Percentiles rank a stretch among this genome's conserved stretches.
phyloP scores from a whole-genome alignment of 2,797 vertebrate species.

The Oryzias dopingdopingensis region DNA sequence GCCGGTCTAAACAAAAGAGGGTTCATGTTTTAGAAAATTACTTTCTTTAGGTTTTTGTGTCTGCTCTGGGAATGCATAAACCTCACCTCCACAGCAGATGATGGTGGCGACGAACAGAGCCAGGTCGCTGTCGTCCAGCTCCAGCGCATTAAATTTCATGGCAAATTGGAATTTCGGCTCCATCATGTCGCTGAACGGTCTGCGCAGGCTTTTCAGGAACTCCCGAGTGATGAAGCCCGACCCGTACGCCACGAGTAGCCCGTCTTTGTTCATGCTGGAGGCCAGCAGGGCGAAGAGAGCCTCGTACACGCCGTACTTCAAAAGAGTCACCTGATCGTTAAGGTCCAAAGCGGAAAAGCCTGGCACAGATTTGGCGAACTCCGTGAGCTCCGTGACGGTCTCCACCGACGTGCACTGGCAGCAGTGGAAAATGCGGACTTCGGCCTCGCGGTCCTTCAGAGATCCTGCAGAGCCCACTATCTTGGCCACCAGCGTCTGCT shows the following conservation, averaged over 20 bases:
- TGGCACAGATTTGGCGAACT: slow-evolving; percentile 95
- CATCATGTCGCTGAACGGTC: slow-evolving; percentile 97
- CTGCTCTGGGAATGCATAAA: too few relatives aligned
- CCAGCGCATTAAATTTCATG: slow-evolving; percentile 94
- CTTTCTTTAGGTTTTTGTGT: too few relatives aligned
- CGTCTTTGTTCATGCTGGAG: slow-evolving; percentile 97
- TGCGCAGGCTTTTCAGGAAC: slow-evolving; percentile 93
- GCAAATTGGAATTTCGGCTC: slow-evolving; percentile 98
- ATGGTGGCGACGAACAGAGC: slow-evolving; percentile 95
- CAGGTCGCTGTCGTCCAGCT: slow-evolving; percentile 94
- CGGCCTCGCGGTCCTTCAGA: slow-evolving; percentile 88
- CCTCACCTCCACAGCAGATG: slow-evolving; percentile 96
- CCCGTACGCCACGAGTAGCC: slow-evolving; percentile 91
- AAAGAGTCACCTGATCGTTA: slow-evolving; percentile 93
- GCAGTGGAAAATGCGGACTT: slow-evolving; percentile 93
- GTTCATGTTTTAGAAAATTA: too few relatives aligned
- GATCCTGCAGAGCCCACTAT: slow-evolving; percentile 78
- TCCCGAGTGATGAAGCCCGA: slow-evolving; percentile 94
- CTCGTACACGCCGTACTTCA: slow-evolving; percentile 96
- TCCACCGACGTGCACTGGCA: slow-evolving; percentile 94
- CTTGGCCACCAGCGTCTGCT: slow-evolving; percentile 90
- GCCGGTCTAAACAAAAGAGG: slow-evolving; percentile 82
- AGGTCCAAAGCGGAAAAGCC: slow-evolving; percentile 89
- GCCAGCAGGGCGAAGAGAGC: slow-evolving; percentile 94
- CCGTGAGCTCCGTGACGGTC: slow-evolving; percentile 92